Conservation (phyloP, 2,797 vertebrate genomes). For the Aldrovandia affinis region DNA sequence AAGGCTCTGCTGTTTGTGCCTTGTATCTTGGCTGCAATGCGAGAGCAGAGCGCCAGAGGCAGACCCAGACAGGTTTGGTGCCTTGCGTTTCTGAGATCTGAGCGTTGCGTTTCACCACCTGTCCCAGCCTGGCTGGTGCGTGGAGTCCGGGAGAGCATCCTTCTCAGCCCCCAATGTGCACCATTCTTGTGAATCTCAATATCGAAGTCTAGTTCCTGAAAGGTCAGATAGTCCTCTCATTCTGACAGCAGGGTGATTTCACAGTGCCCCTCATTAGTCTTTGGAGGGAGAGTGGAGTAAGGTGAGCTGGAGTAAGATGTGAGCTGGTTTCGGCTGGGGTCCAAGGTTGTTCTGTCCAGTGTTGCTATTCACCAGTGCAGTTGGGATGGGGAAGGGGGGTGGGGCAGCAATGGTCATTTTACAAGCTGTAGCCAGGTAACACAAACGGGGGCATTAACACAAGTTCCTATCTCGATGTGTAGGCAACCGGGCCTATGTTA, state of each 20-base stretch:
- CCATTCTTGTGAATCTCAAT: neutral
- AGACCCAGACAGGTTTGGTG: neutral
- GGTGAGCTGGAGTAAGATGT: no score
- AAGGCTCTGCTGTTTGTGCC: neutral
- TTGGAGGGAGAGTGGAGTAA: no score
- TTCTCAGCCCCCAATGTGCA: no score
- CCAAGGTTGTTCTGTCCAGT: neutral
- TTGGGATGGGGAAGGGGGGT: neutral
- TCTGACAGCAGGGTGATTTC: neutral
- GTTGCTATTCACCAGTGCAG: neutral
- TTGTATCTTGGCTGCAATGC: neutral
- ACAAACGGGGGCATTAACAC: neutral
- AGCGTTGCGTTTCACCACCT: neutral
- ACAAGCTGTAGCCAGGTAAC: conserved; percentile 52
- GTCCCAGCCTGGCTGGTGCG: neutral
- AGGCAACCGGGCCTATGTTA: conserved; percentile 63
- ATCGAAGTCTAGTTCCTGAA: neutral
- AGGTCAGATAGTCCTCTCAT: neutral
- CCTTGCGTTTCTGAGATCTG: neutral
- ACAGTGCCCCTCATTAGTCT: no score
- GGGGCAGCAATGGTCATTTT: conserved; percentile 43
- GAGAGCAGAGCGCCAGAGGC: neutral
- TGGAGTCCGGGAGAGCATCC: neutral
- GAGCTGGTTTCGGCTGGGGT: no score
- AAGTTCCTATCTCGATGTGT: conserved; percentile 66